phyloP scores from a whole-genome alignment of 2,797 vertebrate genomes.

The Acrossocheilus wenchowensis region DNA sequence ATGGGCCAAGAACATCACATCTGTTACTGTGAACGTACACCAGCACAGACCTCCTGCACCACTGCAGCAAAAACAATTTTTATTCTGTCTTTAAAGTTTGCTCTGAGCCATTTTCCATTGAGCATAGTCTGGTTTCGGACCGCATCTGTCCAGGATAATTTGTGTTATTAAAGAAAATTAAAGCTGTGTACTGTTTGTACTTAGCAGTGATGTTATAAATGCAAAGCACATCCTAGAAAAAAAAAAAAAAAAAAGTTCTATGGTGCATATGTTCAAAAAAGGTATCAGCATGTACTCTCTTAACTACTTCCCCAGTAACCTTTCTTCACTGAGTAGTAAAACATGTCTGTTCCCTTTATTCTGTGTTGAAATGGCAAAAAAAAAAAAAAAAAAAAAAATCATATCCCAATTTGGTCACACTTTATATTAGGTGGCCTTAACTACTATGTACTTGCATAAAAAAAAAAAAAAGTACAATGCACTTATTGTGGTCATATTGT shows the following conservation, averaged over 20 bases:
- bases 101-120: not conserved
- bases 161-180: not conserved
- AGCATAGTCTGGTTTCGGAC: not conserved
- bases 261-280: not conserved
- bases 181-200: not conserved
- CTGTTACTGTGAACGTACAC: slow-evolving; percentile 38
- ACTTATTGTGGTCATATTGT: too few species aligned
- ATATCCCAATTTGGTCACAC: too few species aligned
- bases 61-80: not conserved
- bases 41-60: slow-evolving; percentile 18
- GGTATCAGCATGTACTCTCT: not conserved
- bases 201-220: not conserved
- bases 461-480: too few species aligned
- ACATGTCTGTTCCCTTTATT: not conserved
- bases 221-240: not conserved
- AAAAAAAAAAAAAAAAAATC: not conserved
- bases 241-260: too few species aligned
- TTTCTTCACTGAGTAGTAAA: not conserved
- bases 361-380: not conserved
- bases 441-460: too few species aligned
- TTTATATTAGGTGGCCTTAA: too few species aligned
- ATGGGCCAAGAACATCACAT: slow-evolving; percentile 51
- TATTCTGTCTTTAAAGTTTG: slow-evolving; percentile 17
- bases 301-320: not conserved
- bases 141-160: not conserved